Percentiles rank a stretch among this genome's conserved stretches.
Conservation (phyloP, 1,140 invertebrate species). For the Tetramorium parvispinum region DNA sequence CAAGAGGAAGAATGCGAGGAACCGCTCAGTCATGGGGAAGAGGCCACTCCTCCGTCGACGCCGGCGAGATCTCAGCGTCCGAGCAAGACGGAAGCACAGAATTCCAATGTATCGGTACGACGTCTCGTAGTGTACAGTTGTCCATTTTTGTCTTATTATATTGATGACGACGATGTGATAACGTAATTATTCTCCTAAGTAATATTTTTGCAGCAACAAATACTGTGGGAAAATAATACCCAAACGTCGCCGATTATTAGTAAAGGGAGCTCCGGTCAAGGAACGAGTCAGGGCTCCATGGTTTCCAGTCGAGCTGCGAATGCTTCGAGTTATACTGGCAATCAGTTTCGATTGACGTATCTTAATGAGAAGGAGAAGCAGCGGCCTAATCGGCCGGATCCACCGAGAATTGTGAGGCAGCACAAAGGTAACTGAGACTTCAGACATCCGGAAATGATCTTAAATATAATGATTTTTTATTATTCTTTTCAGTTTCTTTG, state of each 20-base stretch:
- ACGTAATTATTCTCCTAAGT: constrained; percentile 23
- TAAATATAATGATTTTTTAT: constrained; percentile 56
- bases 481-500: constrained; percentile 57
- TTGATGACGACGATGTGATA: neutral
- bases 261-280: constrained; percentile 84
- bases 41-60: constrained; percentile 81
- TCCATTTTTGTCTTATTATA: neutral
- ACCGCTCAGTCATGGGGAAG: constrained; percentile 77
- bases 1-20: constrained; percentile 83
- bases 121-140: neutral
- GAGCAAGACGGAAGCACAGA: constrained; percentile 74
- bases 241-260: constrained; percentile 82
- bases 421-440: constrained; percentile 84
- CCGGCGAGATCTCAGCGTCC: constrained; percentile 77
- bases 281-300: constrained; percentile 83
- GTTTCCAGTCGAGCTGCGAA: constrained; percentile 81
- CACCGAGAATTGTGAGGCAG: constrained; percentile 83
- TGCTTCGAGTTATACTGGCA: constrained; percentile 80
- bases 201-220: constrained; percentile 79
- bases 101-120: constrained; percentile 75
- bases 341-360: constrained; percentile 86
- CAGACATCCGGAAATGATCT: neutral
- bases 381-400: constrained; percentile 80
- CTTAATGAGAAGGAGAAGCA: constrained; percentile 87
- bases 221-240: constrained; percentile 80